Evolutionary conservation across 2,797 vertebrate species (phyloP).

Genomic region (Micromesistius poutassou): DNA sequence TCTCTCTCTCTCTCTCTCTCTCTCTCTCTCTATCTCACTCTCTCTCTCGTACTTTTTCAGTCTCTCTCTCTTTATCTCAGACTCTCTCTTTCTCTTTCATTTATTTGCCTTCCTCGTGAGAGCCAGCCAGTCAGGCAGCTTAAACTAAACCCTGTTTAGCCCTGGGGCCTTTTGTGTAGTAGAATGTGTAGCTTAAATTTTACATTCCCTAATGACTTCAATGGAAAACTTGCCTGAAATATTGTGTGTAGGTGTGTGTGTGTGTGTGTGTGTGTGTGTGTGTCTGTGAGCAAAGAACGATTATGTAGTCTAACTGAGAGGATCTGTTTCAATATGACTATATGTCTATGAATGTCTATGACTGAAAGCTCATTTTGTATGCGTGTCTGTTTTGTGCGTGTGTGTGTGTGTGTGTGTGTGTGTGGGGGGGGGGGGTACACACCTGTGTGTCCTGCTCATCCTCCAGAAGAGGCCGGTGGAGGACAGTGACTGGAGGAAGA

Average conservation of each 20-base stretch:
- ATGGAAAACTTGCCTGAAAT: neutral
- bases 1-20: neutral
- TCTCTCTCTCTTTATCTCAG: neutral
- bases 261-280: neutral
- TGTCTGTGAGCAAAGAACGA: neutral
- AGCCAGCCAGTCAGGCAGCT: neutral
- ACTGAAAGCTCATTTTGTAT: neutral
- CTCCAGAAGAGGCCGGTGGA: constrained; percentile 83
- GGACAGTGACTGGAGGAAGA: constrained; percentile 96
- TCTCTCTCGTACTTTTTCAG: neutral
- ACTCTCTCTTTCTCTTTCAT: neutral
- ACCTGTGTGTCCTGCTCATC: constrained; percentile 9
- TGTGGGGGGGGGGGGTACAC: neutral
- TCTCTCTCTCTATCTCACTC: neutral
- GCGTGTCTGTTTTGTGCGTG: neutral
- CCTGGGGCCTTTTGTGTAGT: neutral
- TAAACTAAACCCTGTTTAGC: neutral
- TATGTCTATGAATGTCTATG: neutral
- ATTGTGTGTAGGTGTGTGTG: neutral
- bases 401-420: constrained; percentile 23
- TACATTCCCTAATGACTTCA: constrained; percentile 28
- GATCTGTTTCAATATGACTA: neutral
- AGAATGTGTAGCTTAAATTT: constrained; percentile 7
- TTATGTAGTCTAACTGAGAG: neutral
- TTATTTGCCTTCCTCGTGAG: neutral